Base-by-base conservation (phyloP, 2,888 invertebrate species). In the Adelognathus sp. region DNA sequence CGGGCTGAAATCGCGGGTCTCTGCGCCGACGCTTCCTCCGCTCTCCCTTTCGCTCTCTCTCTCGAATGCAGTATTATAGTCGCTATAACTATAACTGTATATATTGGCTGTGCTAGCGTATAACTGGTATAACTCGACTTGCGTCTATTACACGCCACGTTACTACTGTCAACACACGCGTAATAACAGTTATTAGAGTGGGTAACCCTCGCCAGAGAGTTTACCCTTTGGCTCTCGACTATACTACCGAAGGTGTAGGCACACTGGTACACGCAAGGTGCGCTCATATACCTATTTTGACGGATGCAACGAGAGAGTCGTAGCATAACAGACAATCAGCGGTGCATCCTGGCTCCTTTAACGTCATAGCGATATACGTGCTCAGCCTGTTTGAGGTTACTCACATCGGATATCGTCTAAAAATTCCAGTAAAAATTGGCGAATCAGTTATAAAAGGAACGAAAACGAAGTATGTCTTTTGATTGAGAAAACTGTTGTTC, bases 151-250 rank as follows among this genome's bases (percentile, higher is more conserved):
- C 84, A 86, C 85, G 86, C 83, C 84, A 75, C 85, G 87, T 88
- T 88, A 89, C 87, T 85, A 88, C 85, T 87, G 89, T 89, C 88
- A 89, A 89, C 88, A 88, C 83, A 82, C 81, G 82, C 83, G 83
- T 88, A 89, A 89, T 89, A 89, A 89, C 88, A 81, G 88, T 89
- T 89, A 89, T 89, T 88, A 88, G 86, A 85, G 85, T 85, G 24
- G 83, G 82, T 71, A 80, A n/a, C n/a, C 72, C 72, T 56, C 69
- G 78, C 70, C 7, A 67, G 56, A 72, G 56, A 82, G 67, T 82
- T 82, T 73, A 82, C 82, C 82, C 82, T 81, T 77, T 75, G 78
- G 79, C 75, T 79, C 72, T 63, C 56, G 58, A 39, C 67, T 36
- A 78, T 78, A 58, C 71, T 56, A 58, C 70, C 52, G 44, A 61